phyloP scores from a whole-genome alignment of 2,888 invertebrate genomes.

The Hypercompe scribonia region DNA sequence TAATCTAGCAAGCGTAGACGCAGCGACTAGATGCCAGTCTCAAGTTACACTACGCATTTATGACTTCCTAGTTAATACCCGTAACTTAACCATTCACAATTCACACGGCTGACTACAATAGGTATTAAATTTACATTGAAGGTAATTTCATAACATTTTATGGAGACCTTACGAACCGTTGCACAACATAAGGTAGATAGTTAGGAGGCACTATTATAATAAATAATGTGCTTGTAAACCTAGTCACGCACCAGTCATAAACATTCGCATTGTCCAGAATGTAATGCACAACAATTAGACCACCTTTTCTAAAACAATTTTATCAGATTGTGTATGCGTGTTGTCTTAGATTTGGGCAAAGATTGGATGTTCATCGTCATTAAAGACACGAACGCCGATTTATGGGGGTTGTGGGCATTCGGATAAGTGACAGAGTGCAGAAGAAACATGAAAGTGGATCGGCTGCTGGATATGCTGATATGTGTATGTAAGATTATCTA shows the following conservation, averaged over 20 bases:
- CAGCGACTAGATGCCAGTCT: neutral
- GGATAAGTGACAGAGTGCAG: neutral
- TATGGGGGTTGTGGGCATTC: neutral
- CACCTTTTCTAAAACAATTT: conserved; percentile 1
- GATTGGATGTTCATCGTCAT: neutral
- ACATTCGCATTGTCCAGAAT: neutral
- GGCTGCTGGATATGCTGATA: neutral
- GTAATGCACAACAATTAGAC: neutral
- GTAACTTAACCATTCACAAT: neutral
- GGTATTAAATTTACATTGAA: neutral
- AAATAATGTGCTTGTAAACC: neutral
- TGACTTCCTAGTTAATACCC: neutral
- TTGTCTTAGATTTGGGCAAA: neutral
- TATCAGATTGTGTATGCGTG: neutral
- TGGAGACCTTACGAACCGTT: neutral
- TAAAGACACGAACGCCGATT: neutral
- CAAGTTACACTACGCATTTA: neutral
- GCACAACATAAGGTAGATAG: neutral
- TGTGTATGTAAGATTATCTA: neutral
- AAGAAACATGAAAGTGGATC: neutral
- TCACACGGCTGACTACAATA: neutral
- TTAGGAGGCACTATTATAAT: neutral
- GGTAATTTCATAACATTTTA: neutral
- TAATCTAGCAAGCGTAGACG: no score
- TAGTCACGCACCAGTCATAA: neutral